Evolutionary conservation across 2,797 vertebrate genomes (phyloP), one percentile per base, ranked within the genome.

Genomic region (Orestias chungarensis): DNA sequence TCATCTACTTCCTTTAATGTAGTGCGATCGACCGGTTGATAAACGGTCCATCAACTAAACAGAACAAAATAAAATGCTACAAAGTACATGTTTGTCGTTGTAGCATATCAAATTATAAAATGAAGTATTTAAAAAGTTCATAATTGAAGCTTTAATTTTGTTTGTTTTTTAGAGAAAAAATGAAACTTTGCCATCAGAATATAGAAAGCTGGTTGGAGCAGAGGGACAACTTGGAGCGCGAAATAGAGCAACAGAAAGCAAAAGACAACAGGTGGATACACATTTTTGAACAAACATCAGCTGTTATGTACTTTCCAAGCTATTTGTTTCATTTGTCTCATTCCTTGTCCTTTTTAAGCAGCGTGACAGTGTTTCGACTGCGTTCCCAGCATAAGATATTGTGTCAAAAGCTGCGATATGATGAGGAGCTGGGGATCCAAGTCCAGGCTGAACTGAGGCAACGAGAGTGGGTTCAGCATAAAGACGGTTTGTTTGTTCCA

Each of bases 211-310:
- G 97, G 62, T 25, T 79, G 86, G 80, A 87, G 69, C 93, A 95
- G 84, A 95, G 93, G 86, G 88, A 88, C 27, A 46, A 23, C 1
- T 75, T 95, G 88, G 94, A 95, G 27, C 54, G 35, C 1, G 85
- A 95, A 78, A 93, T 94, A 0, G 76, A 92, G 59, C 70, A 12
- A 2, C 93, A 95, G 82, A 91, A 87, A 83, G 82, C 87, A 44
- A 86, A 84, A 61, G 89, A 90, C 61, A 96, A 95, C 69, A 92
- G 55, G 97, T 97, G 89, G 66, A 74, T n/a, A n/a, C n/a, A n/a
- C n/a, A n/a, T n/a, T n/a, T n/a, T n/a, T n/a, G n/a, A n/a, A n/a
- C 9, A 38, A 4, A 38, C 5, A 65, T 10, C 27, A 17, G 31
- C 57, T 54, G 27, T 4, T 65, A 3, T 67, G 25, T 49, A 14